A percentile compares a stretch with the other conserved stretches of the same genome.
Conservation (phyloP, 35 echinoderm and acorn worm species). For the Strongylocentrotus purpuratus region DNA sequence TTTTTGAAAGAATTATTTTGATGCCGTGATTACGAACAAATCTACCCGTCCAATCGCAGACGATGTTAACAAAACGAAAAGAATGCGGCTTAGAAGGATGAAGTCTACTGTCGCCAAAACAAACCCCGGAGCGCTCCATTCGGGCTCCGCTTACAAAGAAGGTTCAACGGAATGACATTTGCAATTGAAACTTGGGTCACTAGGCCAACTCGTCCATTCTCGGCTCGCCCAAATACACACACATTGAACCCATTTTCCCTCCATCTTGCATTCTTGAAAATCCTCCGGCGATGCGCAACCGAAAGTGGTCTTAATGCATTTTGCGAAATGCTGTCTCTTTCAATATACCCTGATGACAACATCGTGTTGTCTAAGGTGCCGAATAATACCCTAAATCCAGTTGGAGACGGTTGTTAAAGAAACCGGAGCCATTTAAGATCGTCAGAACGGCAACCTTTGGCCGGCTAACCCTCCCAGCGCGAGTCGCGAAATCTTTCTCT, state of each 20-base stretch:
- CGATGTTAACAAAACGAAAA: not conserved
- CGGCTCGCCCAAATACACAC: slow-evolving; percentile 46
- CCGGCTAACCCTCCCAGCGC: slow-evolving; percentile 45
- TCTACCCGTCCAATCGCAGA: slow-evolving; percentile 22
- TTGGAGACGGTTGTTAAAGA: slow-evolving; percentile 49
- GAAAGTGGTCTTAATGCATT: slow-evolving; percentile 51
- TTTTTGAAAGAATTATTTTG: slow-evolving; percentile 49
- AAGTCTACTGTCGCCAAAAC: slow-evolving; percentile 45
- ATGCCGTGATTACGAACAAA: slow-evolving; percentile 32
- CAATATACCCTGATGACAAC: slow-evolving; percentile 48
- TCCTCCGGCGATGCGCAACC: slow-evolving; percentile 43
- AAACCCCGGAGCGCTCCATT: slow-evolving; percentile 26
- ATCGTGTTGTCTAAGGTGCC: slow-evolving; percentile 51
- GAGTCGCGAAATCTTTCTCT: slow-evolving; percentile 39
- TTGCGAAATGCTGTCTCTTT: slow-evolving; percentile 44
- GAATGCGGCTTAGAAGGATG: slow-evolving; percentile 41
- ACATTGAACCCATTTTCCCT: slow-evolving; percentile 44
- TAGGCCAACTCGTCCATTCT: slow-evolving; percentile 46
- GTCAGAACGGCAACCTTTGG: slow-evolving; percentile 40
- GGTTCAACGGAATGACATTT: slow-evolving; percentile 49
- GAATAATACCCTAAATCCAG: slow-evolving; percentile 47
- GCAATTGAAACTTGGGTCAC: slow-evolving; percentile 47
- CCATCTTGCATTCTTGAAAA: slow-evolving; percentile 37
- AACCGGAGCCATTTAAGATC: slow-evolving; percentile 41
- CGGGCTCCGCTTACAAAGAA: slow-evolving; percentile 32